Evolutionary conservation across 2,797 vertebrate genomes (phyloP), one percentile per base, ranked within the genome.

Genomic region (Dallia pectoralis): DNA sequence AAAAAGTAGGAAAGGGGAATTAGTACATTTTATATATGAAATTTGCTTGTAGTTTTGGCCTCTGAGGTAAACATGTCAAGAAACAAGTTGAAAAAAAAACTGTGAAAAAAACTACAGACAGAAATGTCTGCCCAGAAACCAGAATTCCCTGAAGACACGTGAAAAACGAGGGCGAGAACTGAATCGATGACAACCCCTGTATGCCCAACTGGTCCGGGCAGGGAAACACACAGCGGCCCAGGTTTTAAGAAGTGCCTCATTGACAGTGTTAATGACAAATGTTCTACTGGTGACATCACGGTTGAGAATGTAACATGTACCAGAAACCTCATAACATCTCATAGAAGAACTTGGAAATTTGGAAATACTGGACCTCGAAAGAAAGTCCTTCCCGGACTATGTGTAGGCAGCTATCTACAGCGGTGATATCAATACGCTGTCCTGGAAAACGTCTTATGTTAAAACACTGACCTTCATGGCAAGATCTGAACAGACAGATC

Each of bases 171-270:
- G 85, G 84, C 47, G 84, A 90, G 84, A 87, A 91, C 79, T 83
- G 83, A 87, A 86, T 89, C 80, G 89, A 89, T 90, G 89, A 91
- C 88, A 92, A 87, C 83, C 81, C 8, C 77, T 79, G 75, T 91
- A 83, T 77, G 70, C 79, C 77, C 47, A 27, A 77, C 77, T 72
- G 69, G 44, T 69, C 71, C 74, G 14, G 33, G 69, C 74, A 30
- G 73, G 48, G 79, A 80, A 80, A 79, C 75, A 72, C 19, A 72
- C 83, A 82, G 73, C 70, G 27, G 6, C 69, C 74, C 83, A 27
- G n/a, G 73, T 82, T 85, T 86, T 76, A 85, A 79, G 81, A 86
- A 77, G 81, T 73, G 80, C 82, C 86, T 77, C 80, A 75, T 82
- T 85, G 78, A 85, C 85, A 79, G 84, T 81, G 83, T 81, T 85